Evolutionary conservation across 1,140 invertebrate genomes (phyloP).

Genomic region (Periplaneta americana): DNA sequence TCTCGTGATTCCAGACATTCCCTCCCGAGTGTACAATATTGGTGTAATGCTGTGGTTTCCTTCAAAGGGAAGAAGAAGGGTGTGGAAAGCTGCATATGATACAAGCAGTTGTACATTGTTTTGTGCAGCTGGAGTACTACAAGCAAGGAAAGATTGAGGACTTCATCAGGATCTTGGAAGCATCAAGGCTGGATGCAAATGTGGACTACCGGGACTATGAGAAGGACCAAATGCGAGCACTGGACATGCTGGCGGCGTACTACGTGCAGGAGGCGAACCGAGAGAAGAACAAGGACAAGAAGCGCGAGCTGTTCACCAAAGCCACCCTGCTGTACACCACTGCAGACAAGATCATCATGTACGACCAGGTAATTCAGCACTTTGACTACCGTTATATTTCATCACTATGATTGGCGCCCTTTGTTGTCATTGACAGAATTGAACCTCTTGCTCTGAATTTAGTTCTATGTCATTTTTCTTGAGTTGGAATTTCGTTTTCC

Average conservation of each 20-base stretch:
- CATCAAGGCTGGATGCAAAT: slow-evolving; percentile 80
- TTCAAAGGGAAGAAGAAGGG: too few relatives aligned
- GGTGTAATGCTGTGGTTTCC: too few relatives aligned
- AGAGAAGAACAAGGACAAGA: slow-evolving; percentile 94
- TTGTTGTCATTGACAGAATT: too few relatives aligned
- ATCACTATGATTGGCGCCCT: too few relatives aligned
- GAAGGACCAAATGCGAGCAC: slow-evolving; percentile 92
- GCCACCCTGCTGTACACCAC: slow-evolving; percentile 96
- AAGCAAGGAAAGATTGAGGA: slow-evolving; percentile 88
- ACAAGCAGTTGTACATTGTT: slow-evolving; percentile 14
- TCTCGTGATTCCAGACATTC: too few relatives aligned
- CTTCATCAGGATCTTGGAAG: slow-evolving; percentile 91
- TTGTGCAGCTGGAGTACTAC: slow-evolving; percentile 87
- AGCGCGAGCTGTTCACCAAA: slow-evolving; percentile 92
- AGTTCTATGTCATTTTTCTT: too few relatives aligned
- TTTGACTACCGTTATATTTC: neutral
- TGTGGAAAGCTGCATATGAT: neutral
- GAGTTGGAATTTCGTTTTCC: too few relatives aligned
- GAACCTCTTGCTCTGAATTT: too few relatives aligned
- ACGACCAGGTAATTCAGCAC: slow-evolving; percentile 84
- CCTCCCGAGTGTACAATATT: too few relatives aligned
- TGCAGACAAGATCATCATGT: slow-evolving; percentile 99
- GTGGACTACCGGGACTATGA: slow-evolving; percentile 88
- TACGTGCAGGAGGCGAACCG: slow-evolving; percentile 96
- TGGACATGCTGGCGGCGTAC: slow-evolving; percentile 95